A percentile compares a stretch with the other conserved stretches of the same genome.
Evolutionary conservation across 2,113 vertebrate species (phyloP).

Genomic region (Plecotus auritus): DNA sequence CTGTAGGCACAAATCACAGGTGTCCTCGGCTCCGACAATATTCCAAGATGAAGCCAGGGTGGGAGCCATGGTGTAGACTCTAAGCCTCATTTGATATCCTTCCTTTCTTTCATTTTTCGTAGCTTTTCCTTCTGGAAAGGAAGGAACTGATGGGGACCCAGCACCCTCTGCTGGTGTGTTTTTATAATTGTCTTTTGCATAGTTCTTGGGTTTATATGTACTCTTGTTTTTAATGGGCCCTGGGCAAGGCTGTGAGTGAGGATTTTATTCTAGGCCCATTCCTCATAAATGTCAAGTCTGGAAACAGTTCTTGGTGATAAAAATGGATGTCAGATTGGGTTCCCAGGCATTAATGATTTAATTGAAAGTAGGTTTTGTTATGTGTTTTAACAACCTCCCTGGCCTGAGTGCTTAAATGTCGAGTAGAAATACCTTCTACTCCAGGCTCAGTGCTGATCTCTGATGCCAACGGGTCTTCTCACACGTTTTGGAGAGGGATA

Average conservation of each 20-base stretch:
- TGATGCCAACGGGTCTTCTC: not conserved
- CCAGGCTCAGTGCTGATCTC: not conserved
- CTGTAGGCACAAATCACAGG: not conserved
- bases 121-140: not conserved
- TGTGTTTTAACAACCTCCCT: not conserved
- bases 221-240: not conserved
- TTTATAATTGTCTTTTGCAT: not conserved
- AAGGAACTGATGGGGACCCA: not conserved
- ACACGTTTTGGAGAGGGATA: not conserved
- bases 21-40: not conserved
- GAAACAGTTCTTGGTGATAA: not conserved
- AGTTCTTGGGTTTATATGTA: accelerated
- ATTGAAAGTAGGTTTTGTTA: not conserved
- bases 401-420: not conserved
- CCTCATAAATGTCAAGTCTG: not conserved
- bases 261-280: not conserved
- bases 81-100: not conserved
- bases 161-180: conserved; percentile 46
- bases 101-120: not conserved
- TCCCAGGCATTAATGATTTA: not conserved
- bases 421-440: not conserved
- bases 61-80: too few species aligned
- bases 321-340: not conserved
- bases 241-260: not conserved
- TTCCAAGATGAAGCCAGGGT: not conserved